phyloP scores from a whole-genome alignment of 2,888 invertebrate species.

The Ennomos erosarius region DNA sequence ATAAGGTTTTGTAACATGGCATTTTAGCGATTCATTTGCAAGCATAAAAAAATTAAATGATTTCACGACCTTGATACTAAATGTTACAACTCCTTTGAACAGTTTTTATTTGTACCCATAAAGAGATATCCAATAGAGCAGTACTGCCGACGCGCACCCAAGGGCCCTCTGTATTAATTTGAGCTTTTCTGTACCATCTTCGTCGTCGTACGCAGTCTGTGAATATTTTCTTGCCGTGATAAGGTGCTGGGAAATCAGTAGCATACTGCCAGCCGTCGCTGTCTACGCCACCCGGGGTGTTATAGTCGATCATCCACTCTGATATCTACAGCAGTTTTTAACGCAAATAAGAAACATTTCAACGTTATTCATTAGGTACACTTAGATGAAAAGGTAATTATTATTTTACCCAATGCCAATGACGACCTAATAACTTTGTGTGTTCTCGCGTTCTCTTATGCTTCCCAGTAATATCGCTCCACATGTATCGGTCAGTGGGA shows the following conservation, averaged over 20 bases:
- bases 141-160: conserved; percentile 96
- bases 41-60: too few relatives aligned
- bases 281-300: conserved; percentile 95
- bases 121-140: conserved; percentile 91
- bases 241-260: conserved; percentile 94
- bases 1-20: too few relatives aligned
- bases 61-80: too few relatives aligned
- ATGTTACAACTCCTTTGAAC: too few relatives aligned
- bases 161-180: conserved; percentile 93
- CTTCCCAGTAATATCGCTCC: conserved; percentile 95
- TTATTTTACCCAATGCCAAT: conserved; percentile 93
- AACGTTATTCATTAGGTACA: neutral
- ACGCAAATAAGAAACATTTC: neutral
- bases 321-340: conserved; percentile 83
- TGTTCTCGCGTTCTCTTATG: conserved; percentile 94
- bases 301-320: conserved; percentile 97
- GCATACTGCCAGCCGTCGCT: conserved; percentile 98
- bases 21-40: too few relatives aligned
- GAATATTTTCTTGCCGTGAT: conserved; percentile 93
- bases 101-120: conserved; percentile 81
- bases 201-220: conserved; percentile 95
- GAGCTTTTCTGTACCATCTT: conserved; percentile 93
- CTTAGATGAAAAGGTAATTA: neutral
- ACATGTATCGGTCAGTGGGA: conserved; percentile 95
- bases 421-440: conserved; percentile 92